Base-by-base conservation (phyloP, 2,113 vertebrate species). In the Chloebia gouldiae region DNA sequence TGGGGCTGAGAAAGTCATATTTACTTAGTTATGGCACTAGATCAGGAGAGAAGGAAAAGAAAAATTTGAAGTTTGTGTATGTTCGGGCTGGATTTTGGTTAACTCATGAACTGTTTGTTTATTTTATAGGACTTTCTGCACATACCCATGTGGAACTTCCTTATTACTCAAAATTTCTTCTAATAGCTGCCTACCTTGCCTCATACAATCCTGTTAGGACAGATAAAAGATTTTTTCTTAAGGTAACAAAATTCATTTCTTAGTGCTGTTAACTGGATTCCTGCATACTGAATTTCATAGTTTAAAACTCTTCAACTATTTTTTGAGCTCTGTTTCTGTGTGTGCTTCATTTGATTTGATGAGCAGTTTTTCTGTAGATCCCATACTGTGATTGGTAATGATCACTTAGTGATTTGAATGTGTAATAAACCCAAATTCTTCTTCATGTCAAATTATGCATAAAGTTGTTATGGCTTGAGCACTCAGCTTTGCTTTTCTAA, bases 181-280 rank as follows among this genome's bases (percentile, higher is more conserved):
- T 99, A 42, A 99, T 99, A 42, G 99, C 99, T 81, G 99, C 99
- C 21, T 99, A 99, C 92, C 98, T 99, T 83, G 99, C 99, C 8
- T 99, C 99, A 44, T 99, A 99, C 96, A 99, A 99, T 96, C 99
- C 99, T 37, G 98, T 99, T 28, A 98, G 99, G 95, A 99, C 99
- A 60, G 99, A 99, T 95, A 99, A 98, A 69, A 99, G 99, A 83
- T 99, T 99, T 97, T 99, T 99, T 85, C 92, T 99, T 68, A 99
- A 99, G 99, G 99, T 99, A 97, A 92, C 44, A 71, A 51, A 25
- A 33, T 65, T 66, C 7, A 49, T 77, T 53, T 60, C 20, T 86
- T 81, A 21, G 16, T 70, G 19, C 42, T 89, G 10, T 69, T 70
- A 40, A 35, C 22, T 71, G 56, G 15, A 64, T 77, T 57, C 15